Base-by-base conservation (phyloP, 2,797 vertebrate genomes). In the Leucoraja ocellata region DNA sequence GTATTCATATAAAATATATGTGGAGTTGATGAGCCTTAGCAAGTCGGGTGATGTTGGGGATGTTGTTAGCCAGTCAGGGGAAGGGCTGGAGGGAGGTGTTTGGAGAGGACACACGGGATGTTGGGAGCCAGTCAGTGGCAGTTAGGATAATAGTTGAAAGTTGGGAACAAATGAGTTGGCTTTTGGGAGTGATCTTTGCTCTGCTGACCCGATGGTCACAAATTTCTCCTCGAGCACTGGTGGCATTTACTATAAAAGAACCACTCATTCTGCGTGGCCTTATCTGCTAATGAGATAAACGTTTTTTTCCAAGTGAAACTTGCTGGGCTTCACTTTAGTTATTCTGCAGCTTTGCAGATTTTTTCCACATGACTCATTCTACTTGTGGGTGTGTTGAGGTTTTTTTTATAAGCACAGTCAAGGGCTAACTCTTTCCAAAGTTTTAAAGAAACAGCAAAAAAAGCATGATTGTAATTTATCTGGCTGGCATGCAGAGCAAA, bases 281-380 rank as follows among this genome's bases (percentile, higher is more conserved):
- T 25, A 14, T n/a, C 54, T 61, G 46, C 10, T 46, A 23, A 58
- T 54, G 61, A 25, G 54, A 2, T 84, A 28, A 25, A n/a, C 4
- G 54, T 58, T 61, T 1, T 54, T 58, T 54, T 58, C 18, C 23
- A 25, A 61, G 25, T 61, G 11, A 25, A 81, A 81, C 21, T 46
- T 46, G 16, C 39, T 46, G 18, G 36, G 25, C 54, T 83, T 58
- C 25, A 0, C 9, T 79, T 79, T 13, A 23, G 11, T n/a, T 61
- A 84, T 61, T 58, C 21, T 83, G 80, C 23, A 61, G 25, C 32
- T n/a, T 32, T n/a, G 54, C 28, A 84, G 54, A 84, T 84, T 28
- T 84, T 84, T 84, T 84, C 23, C 81, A 84, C 25, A 25, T 84
- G 81, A 84, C 61, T 84, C 81, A 84, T 84, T 61, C 25, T 5